Conservation (phyloP, 2,888 invertebrate genomes). For the Caenorhabditis panamensis region DNA sequence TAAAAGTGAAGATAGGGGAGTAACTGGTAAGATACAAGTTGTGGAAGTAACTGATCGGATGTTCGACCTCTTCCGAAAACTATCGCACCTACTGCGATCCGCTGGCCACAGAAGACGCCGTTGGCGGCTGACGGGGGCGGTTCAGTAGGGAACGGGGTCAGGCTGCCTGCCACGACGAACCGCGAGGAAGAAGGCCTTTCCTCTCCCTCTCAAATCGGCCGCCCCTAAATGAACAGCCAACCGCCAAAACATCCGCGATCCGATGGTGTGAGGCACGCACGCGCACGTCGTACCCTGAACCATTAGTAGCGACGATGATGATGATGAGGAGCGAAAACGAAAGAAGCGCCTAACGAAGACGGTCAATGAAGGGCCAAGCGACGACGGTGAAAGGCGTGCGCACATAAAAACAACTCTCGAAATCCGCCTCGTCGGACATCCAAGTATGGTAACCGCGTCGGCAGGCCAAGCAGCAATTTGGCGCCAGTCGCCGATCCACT, state of each 20-base stretch:
- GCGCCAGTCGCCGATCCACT: slow-evolving; percentile 55
- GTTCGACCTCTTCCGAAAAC: slow-evolving; percentile 16
- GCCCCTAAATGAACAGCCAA: slow-evolving; percentile 58
- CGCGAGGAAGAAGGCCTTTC: slow-evolving; percentile 51
- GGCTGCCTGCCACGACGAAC: slow-evolving; percentile 63
- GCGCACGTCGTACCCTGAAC: slow-evolving; percentile 57
- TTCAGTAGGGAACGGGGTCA: slow-evolving; percentile 64
- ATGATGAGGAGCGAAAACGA: slow-evolving; percentile 47
- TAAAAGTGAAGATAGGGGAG: not conserved
- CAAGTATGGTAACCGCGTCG: slow-evolving; percentile 57
- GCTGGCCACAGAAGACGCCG: slow-evolving; percentile 25
- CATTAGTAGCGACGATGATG: slow-evolving; percentile 58
- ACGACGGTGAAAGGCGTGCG: slow-evolving; percentile 51
- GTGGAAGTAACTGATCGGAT: slow-evolving; percentile 1
- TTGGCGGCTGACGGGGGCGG: slow-evolving; percentile 51
- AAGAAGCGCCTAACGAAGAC: slow-evolving; percentile 50
- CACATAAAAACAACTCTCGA: slow-evolving; percentile 63
- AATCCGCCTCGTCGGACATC: slow-evolving; percentile 54
- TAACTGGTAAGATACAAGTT: slow-evolving; percentile 8
- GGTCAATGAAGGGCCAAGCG: slow-evolving; percentile 27
- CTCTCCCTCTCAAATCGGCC: slow-evolving; percentile 34
- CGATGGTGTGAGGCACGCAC: slow-evolving; percentile 60
- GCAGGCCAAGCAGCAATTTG: slow-evolving; percentile 50
- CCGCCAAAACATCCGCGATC: slow-evolving; percentile 64
- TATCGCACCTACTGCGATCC: slow-evolving; percentile 20